Percentiles rank a stretch among this genome's conserved stretches.
These are phyloP conservation scores for Sterna hirundo DNA, from an alignment of 2,113 vertebrate species.

Conservation along the genomic window DNA sequence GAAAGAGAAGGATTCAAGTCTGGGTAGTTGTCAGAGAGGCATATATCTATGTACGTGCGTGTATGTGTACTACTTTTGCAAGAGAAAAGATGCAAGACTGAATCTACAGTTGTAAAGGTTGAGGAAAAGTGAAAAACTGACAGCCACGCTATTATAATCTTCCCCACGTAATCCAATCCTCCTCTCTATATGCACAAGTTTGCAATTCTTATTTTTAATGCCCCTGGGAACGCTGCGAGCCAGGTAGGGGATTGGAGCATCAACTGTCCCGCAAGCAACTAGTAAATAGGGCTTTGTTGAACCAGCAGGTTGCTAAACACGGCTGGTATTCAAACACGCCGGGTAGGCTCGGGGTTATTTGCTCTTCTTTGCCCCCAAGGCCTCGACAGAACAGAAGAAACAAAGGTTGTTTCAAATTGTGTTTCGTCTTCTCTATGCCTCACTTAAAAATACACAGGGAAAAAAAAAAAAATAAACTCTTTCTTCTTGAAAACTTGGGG, in stretches of 20 bases:
- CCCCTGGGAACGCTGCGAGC: not conserved
- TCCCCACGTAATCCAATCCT: not conserved
- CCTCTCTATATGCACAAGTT: not conserved
- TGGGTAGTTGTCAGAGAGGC: not conserved
- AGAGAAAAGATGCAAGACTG: not conserved
- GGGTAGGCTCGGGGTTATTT: not conserved
- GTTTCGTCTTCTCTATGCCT: not conserved
- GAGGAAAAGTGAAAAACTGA: not conserved
- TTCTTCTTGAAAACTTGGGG: not conserved
- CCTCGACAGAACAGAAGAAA: not conserved
- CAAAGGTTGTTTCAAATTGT: not conserved
- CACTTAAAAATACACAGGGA: not conserved
- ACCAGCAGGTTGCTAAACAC: not conserved
- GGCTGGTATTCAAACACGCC: not conserved
- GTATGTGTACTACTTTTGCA: not conserved
- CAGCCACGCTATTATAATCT: not conserved
- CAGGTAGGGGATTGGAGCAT: not conserved
- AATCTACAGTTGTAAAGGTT: not conserved
- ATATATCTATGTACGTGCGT: accelerated
- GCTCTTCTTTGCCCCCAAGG: not conserved
- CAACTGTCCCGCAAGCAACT: not conserved
- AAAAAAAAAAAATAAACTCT: not conserved
- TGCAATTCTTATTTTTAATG: not conserved
- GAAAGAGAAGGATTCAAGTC: not conserved
- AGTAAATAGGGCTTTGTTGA: not conserved